Percentiles rank a stretch among this genome's conserved stretches.
Evolutionary conservation across 2,113 vertebrate genomes (phyloP).

Genomic region (Hylia prasina): DNA sequence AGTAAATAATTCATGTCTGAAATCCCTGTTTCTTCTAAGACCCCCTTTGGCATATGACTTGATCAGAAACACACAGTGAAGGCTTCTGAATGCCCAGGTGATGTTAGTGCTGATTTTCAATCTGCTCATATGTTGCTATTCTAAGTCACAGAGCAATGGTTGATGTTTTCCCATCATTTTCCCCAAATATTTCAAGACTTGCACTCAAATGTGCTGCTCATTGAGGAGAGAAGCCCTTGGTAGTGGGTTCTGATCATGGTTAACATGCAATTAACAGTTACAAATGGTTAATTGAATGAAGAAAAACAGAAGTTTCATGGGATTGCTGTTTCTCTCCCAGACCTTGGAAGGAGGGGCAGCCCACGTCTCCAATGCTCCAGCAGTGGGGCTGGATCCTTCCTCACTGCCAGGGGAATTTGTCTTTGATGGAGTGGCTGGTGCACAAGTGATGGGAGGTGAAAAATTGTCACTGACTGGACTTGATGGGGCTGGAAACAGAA

Average conservation of each 20-base stretch:
- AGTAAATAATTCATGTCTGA: background rate
- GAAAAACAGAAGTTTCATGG: background rate
- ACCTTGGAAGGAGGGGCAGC: background rate
- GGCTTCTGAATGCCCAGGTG: background rate
- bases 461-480: background rate
- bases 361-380: fast-evolving
- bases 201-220: background rate
- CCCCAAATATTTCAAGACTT: background rate
- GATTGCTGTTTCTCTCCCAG: background rate
- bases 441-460: background rate
- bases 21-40: background rate
- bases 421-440: background rate
- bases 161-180: background rate
- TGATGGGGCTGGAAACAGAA: background rate
- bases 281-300: background rate
- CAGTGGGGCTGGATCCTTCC: background rate
- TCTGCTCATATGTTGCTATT: background rate
- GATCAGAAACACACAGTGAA: background rate
- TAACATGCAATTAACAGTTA: background rate
- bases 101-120: background rate
- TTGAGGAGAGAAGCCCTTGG: background rate
- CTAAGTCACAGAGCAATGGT: background rate
- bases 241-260: fast-evolving
- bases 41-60: background rate
- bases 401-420: background rate